Percentiles rank a stretch among this genome's conserved stretches.
phyloP scores from a whole-genome alignment of 35 echinoderm and acorn worm genomes.

The Ophioderma brevispina region DNA sequence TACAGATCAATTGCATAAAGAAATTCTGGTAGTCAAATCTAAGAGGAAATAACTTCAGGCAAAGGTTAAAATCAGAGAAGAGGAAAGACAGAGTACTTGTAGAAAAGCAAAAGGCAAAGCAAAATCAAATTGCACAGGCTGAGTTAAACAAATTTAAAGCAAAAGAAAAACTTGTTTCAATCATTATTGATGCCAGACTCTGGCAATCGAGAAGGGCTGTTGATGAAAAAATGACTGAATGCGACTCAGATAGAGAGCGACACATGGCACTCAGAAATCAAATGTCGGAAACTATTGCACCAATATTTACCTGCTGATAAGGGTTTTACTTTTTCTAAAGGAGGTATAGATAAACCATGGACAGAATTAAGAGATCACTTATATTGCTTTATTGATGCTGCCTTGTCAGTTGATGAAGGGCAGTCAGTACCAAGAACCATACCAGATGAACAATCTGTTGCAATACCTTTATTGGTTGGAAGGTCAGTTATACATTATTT shows the following conservation, averaged over 20 bases:
- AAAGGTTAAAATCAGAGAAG: neutral
- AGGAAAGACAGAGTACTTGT: neutral
- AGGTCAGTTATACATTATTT: neutral
- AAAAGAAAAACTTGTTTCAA: neutral
- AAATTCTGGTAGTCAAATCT: too few species aligned
- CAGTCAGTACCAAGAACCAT: neutral
- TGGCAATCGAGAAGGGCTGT: neutral
- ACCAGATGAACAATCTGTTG: neutral
- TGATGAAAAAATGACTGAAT: conserved; percentile 5
- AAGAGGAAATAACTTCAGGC: neutral
- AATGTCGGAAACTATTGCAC: conserved; percentile 1
- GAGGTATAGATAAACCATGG: neutral
- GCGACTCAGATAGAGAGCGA: conserved; percentile 17
- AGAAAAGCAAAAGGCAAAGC: neutral
- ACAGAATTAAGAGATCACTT: neutral
- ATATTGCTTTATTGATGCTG: neutral
- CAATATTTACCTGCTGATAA: conserved; percentile 27
- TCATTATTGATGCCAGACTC: neutral
- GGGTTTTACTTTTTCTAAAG: conserved; percentile 19
- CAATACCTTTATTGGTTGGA: neutral
- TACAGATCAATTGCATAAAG: too few species aligned
- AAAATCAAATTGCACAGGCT: neutral
- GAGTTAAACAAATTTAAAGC: neutral
- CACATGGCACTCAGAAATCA: conserved; percentile 24
- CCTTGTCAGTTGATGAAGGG: neutral